phyloP scores from a whole-genome alignment of 2,797 vertebrate genomes.

The Peromyscus attwateri region DNA sequence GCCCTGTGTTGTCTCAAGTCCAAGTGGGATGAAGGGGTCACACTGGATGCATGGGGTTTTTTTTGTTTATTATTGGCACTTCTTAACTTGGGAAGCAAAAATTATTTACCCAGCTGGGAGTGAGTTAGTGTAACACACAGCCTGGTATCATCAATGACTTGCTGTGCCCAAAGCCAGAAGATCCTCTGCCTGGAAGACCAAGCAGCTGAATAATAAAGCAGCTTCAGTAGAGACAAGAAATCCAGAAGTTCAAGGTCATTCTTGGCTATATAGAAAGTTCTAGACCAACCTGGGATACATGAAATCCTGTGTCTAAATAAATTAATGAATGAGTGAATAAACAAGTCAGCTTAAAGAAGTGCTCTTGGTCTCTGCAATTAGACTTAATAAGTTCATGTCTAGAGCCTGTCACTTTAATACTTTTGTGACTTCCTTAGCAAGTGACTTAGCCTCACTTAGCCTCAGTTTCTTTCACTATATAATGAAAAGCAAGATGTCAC shows the following conservation, averaged over 20 bases:
- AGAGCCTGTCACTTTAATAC: not conserved
- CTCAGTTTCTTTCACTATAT: conserved; percentile 22
- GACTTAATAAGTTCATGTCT: conserved; percentile 28
- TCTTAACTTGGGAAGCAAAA: conserved; percentile 46
- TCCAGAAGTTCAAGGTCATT: not conserved
- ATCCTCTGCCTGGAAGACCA: not conserved
- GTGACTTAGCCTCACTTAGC: conserved; percentile 5
- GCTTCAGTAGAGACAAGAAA: not conserved
- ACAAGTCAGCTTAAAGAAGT: not conserved
- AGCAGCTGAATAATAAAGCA: conserved; percentile 38
- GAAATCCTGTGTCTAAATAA: not conserved
- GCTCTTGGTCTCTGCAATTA: not conserved
- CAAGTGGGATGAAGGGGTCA: conserved; percentile 24
- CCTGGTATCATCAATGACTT: not conserved
- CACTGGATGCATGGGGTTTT: not conserved
- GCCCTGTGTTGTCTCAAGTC: not conserved
- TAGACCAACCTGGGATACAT: not conserved
- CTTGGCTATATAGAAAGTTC: not conserved
- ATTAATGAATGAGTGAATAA: not conserved
- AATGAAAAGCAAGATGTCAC: not conserved
- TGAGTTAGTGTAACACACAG: not conserved
- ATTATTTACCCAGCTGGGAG: not conserved
- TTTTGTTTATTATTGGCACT: conserved; percentile 38
- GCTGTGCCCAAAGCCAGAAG: not conserved
- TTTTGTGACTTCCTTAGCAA: conserved; percentile 36